These are phyloP conservation scores for Microcebus griseorufus DNA, from an alignment of 2,113 vertebrate species.

Conservation along the genomic window DNA sequence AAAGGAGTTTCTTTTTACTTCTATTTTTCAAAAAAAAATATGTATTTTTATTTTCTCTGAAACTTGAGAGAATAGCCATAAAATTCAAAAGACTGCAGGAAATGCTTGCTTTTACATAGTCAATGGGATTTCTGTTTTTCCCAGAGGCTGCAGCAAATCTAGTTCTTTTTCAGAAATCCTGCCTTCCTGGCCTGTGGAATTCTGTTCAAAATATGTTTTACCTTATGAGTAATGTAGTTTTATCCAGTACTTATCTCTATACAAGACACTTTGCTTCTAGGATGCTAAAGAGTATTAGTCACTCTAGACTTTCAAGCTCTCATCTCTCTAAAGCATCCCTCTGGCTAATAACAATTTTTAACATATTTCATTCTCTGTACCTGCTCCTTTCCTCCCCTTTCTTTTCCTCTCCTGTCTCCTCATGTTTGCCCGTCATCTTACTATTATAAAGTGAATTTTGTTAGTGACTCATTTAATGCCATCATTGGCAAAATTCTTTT, in stretches of 20 bases:
- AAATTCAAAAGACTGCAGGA: slow-evolving; percentile 37
- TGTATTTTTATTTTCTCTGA: slow-evolving; percentile 20
- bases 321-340: neutral
- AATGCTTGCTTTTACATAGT: neutral
- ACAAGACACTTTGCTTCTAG: neutral
- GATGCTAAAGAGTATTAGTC: neutral
- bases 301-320: neutral
- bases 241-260: neutral
- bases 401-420: neutral
- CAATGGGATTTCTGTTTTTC: slow-evolving; percentile 14
- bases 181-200: slow-evolving; percentile 29
- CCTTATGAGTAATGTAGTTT: neutral
- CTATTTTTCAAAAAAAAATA: neutral
- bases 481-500: neutral
- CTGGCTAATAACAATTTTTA: neutral
- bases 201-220: neutral
- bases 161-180: neutral
- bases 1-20: neutral
- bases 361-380: neutral
- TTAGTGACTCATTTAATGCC: neutral
- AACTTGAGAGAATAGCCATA: slow-evolving; percentile 17
- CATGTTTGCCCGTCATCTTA: neutral
- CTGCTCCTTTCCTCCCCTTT: too few relatives aligned
- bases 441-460: neutral
- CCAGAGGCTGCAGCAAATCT: neutral